These are phyloP conservation scores for Rana temporaria DNA, from an alignment of 2,113 vertebrate species.

Conservation along the genomic window DNA sequence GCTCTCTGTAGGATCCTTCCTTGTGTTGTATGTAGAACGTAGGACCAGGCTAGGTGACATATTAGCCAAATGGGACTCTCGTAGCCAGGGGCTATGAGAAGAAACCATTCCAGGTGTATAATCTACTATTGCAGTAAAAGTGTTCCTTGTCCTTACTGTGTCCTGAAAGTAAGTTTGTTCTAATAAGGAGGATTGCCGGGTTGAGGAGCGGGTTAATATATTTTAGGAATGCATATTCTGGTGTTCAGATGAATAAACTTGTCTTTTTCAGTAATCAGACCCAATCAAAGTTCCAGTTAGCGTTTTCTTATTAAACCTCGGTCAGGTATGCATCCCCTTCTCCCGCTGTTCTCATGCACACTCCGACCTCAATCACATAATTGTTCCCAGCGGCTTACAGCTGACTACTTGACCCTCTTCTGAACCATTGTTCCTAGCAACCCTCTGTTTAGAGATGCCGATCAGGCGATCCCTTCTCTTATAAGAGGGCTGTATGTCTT, in stretches of 20 bases:
- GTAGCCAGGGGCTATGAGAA: too few relatives aligned
- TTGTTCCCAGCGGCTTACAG: not conserved
- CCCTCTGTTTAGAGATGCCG: conserved; percentile 4
- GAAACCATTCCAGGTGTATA: too few relatives aligned
- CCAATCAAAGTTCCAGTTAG: not conserved
- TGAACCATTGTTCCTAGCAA: not conserved
- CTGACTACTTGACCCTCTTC: conserved; percentile 16
- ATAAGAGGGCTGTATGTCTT: not conserved
- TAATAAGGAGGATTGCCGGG: too few relatives aligned
- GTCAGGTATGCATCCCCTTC: not conserved
- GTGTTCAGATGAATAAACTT: not conserved
- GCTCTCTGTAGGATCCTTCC: too few relatives aligned
- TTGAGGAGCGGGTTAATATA: too few relatives aligned
- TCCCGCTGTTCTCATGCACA: not conserved
- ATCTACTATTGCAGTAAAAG: too few relatives aligned
- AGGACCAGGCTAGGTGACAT: too few relatives aligned
- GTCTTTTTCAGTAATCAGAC: not conserved
- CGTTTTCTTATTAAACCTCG: not conserved
- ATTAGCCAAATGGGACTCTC: too few relatives aligned
- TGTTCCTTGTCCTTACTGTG: too few relatives aligned
- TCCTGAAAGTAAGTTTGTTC: too few relatives aligned
- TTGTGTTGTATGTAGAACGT: too few relatives aligned
- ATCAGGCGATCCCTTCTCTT: not conserved
- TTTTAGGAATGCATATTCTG: too few relatives aligned
- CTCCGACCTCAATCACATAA: not conserved